These are phyloP conservation scores for Spheniscus humboldti DNA, from an alignment of 2,797 vertebrate species.

Conservation along the genomic window DNA sequence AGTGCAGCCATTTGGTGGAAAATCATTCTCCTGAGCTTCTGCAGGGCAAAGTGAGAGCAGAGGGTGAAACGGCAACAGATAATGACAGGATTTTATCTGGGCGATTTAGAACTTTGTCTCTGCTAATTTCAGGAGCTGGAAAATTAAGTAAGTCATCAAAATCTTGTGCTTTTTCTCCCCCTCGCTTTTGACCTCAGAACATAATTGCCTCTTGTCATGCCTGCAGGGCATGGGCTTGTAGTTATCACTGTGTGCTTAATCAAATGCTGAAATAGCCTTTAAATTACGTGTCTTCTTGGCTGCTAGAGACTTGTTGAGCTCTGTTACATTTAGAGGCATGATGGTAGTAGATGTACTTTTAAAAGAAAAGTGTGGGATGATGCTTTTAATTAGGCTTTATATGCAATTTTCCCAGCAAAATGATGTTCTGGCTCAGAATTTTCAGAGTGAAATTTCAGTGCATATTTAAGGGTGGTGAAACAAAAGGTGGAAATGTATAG, in stretches of 20 bases:
- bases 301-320: slow-evolving; percentile 53
- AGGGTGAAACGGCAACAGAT: slow-evolving; percentile 14
- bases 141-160: slow-evolving; percentile 60
- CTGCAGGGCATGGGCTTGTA: slow-evolving; percentile 53
- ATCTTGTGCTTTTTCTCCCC: slow-evolving; percentile 57
- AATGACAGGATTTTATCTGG: slow-evolving; percentile 10
- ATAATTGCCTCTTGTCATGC: slow-evolving; percentile 57
- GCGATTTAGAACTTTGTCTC: slow-evolving; percentile 45
- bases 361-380: slow-evolving; percentile 51
- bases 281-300: slow-evolving; percentile 42
- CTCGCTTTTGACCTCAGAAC: slow-evolving; percentile 54
- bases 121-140: slow-evolving; percentile 48
- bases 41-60: neutral
- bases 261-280: slow-evolving; percentile 60
- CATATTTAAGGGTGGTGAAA: neutral
- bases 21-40: neutral
- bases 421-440: slow-evolving; percentile 33
- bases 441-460: slow-evolving; percentile 5
- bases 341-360: slow-evolving; percentile 56
- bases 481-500: slow-evolving; percentile 13
- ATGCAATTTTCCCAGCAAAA: slow-evolving; percentile 48
- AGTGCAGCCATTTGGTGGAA: neutral
- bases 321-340: slow-evolving; percentile 12
- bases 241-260: slow-evolving; percentile 53
- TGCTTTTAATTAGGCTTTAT: slow-evolving; percentile 55